Conservation (phyloP, 2,797 vertebrate species). For the Liasis olivaceus region DNA sequence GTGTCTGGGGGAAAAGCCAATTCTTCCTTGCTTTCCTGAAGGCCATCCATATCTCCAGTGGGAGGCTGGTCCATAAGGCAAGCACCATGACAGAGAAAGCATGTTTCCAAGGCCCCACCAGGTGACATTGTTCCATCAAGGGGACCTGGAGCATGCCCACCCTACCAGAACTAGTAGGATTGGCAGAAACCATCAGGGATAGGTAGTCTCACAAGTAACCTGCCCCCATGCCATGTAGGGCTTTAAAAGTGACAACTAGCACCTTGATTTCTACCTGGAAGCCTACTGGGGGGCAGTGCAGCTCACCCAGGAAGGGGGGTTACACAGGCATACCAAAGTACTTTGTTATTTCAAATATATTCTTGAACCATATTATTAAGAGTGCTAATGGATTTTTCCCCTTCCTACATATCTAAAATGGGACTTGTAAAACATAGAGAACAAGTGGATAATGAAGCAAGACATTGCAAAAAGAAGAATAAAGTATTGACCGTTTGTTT, state of each 20-base stretch:
- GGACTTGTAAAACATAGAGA: too few species aligned
- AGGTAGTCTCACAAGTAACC: neutral
- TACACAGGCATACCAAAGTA: neutral
- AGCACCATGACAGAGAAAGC: neutral
- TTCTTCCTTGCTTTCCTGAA: neutral
- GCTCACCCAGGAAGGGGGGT: neutral
- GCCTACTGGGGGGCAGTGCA: neutral
- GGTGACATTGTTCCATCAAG: neutral
- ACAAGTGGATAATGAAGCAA: too few species aligned
- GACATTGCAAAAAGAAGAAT: too few species aligned
- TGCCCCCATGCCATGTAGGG: neutral
- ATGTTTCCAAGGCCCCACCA: neutral
- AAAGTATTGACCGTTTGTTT: neutral
- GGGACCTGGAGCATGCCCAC: neutral
- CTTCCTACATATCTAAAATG: neutral
- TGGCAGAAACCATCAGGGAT: neutral
- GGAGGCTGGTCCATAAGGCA: neutral
- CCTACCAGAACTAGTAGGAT: neutral
- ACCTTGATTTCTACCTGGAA: neutral
- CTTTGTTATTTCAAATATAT: neutral
- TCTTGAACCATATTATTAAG: neutral
- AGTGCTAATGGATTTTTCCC: neutral
- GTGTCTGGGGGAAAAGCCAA: neutral
- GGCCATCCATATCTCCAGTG: neutral
- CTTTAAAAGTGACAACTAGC: neutral